phyloP scores from a whole-genome alignment of 2,888 invertebrate species.

The Plebejus argus region DNA sequence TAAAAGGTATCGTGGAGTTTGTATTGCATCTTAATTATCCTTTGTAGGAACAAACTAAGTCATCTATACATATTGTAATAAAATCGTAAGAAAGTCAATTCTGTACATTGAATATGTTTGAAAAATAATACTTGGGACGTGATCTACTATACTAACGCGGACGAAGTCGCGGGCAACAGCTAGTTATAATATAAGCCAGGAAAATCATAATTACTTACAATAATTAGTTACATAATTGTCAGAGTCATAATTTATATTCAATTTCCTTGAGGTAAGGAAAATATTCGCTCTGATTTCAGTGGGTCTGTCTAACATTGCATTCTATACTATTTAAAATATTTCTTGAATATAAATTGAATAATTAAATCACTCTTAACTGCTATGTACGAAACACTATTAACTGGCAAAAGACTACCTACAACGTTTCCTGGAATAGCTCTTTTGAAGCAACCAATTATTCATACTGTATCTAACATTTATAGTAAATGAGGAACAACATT shows the following conservation, averaged over 20 bases:
- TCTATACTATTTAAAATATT: background rate
- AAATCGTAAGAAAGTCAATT: too few species aligned
- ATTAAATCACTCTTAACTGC: background rate
- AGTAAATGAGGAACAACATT: slow-evolving; percentile 41
- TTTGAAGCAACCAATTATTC: slow-evolving; percentile 66
- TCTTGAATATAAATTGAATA: background rate
- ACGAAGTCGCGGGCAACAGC: too few species aligned
- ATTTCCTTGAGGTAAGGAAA: background rate
- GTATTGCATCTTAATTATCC: too few species aligned
- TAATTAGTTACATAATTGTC: background rate
- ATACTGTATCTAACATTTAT: too few species aligned
- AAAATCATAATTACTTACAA: background rate
- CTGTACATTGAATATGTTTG: too few species aligned
- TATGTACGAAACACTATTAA: background rate
- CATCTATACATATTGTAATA: too few species aligned
- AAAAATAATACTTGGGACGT: too few species aligned
- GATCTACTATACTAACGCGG: too few species aligned
- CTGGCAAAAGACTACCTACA: background rate
- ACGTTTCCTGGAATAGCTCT: slow-evolving; percentile 55
- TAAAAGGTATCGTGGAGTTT: too few species aligned
- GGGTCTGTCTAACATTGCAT: background rate
- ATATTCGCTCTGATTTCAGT: background rate
- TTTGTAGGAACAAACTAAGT: too few species aligned
- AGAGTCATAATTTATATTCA: background rate
- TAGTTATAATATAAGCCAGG: background rate